Evolutionary conservation across 2,113 vertebrate species (phyloP).

Genomic region (Polypterus senegalus): DNA sequence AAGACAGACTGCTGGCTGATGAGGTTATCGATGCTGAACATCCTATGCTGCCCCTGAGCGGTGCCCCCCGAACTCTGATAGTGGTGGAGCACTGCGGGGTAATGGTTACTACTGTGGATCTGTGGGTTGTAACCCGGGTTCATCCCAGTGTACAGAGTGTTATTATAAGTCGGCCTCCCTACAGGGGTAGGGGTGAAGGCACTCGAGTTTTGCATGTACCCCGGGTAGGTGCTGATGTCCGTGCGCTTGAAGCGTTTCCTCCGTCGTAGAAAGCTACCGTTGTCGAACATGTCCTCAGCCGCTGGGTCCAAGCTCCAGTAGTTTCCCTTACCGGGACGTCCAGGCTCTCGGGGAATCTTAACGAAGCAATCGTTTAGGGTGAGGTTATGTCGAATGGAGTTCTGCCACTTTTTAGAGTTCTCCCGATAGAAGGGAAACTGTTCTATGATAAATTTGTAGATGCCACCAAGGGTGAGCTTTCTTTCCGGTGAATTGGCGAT

Average conservation of each 20-base stretch:
- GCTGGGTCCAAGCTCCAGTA: constrained; percentile 75
- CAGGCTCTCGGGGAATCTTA: constrained; percentile 72
- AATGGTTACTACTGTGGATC: constrained; percentile 39
- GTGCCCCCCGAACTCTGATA: constrained; percentile 50
- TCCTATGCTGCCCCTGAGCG: constrained; percentile 55
- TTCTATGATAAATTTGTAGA: constrained; percentile 95
- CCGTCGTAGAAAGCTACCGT: constrained; percentile 65
- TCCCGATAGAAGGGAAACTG: constrained; percentile 93
- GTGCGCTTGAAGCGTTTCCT: constrained; percentile 73
- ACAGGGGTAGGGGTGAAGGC: constrained; percentile 63
- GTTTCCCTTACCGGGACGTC: constrained; percentile 68
- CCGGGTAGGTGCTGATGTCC: constrained; percentile 74
- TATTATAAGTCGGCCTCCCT: constrained; percentile 49
- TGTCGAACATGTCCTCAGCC: constrained; percentile 77
- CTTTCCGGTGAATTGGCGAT: constrained; percentile 89
- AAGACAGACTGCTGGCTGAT: constrained; percentile 67
- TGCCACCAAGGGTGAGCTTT: constrained; percentile 84
- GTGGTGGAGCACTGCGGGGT: constrained; percentile 58
- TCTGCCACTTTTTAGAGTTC: constrained; percentile 87
- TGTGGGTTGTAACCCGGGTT: constrained; percentile 51
- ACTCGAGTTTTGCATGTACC: constrained; percentile 74
- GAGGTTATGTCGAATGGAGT: constrained; percentile 74
- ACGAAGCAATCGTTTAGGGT: constrained; percentile 78
- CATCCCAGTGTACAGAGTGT: constrained; percentile 47
- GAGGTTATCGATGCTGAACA: constrained; percentile 91